These are phyloP conservation scores for Echeneis naucrates DNA, from an alignment of 2,797 vertebrate genomes.

Conservation along the genomic window DNA sequence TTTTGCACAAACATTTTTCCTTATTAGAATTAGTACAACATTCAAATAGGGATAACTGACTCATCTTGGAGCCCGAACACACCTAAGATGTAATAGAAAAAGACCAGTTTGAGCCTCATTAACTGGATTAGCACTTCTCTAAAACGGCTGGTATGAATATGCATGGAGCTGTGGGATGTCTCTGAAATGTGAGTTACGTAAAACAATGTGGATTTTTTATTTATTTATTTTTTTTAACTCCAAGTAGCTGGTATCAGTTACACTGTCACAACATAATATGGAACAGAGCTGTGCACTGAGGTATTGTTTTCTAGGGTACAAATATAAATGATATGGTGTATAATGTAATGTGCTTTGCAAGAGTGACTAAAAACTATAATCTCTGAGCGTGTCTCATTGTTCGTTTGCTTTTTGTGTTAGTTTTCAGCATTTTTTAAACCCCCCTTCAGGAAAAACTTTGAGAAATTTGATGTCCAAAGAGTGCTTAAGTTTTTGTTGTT, in stretches of 20 bases:
- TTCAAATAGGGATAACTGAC: constrained; percentile 81
- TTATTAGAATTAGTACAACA: constrained; percentile 56
- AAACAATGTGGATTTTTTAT: constrained; percentile 24
- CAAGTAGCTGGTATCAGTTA: constrained; percentile 22
- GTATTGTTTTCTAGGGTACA: not conserved
- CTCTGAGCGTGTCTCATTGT: not conserved
- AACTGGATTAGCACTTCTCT: constrained; percentile 84
- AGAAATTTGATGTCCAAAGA: not conserved
- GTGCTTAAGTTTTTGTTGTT: no score
- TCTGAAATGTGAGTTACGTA: constrained; percentile 45
- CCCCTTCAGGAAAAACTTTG: not conserved
- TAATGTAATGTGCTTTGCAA: not conserved
- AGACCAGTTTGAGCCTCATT: constrained; percentile 80
- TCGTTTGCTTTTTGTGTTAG: not conserved
- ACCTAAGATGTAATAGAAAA: constrained; percentile 76
- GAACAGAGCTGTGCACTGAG: constrained; percentile 15
- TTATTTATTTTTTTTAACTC: constrained; percentile 6
- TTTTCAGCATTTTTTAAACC: not conserved
- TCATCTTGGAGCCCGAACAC: constrained; percentile 78
- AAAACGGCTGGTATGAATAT: constrained; percentile 78
- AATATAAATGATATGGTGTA: not conserved
- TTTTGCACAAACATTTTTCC: constrained; percentile 57
- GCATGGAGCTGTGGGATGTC: constrained; percentile 70
- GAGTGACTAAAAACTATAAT: not conserved
- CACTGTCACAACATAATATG: constrained; percentile 26